Evolutionary conservation across 2,888 invertebrate species (phyloP).

Genomic region (Catocala nupta): DNA sequence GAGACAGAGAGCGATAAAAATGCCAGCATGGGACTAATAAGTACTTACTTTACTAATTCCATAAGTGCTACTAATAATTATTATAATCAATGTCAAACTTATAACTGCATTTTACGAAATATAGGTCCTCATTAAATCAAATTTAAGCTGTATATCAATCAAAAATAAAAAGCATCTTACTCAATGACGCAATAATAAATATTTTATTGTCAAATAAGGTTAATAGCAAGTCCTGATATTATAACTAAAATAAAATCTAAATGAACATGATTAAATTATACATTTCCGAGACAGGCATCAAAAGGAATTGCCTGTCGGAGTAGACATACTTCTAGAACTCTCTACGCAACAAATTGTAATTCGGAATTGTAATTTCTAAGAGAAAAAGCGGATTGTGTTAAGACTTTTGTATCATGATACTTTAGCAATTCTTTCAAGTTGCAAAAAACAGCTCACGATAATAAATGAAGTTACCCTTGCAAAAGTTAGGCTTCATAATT

Average conservation of each 20-base stretch:
- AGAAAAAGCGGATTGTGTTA: slow-evolving; percentile 26
- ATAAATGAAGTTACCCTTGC: slow-evolving; percentile 24
- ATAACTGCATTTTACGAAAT: too few relatives aligned
- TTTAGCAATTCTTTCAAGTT: slow-evolving; percentile 13
- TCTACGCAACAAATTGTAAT: slow-evolving; percentile 31
- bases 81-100: too few relatives aligned
- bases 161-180: too few relatives aligned
- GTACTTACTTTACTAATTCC: too few relatives aligned
- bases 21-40: background rate
- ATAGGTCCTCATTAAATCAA: too few relatives aligned
- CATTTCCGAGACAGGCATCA: slow-evolving; percentile 28
- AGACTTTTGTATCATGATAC: slow-evolving; percentile 26
- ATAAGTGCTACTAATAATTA: too few relatives aligned
- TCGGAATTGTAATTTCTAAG: slow-evolving; percentile 39
- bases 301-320: slow-evolving; percentile 22
- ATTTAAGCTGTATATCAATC: too few relatives aligned
- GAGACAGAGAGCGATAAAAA: too few relatives aligned
- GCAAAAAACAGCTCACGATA: slow-evolving; percentile 16
- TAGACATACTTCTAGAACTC: slow-evolving; percentile 19
- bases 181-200: too few relatives aligned
- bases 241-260: slow-evolving; percentile 11
- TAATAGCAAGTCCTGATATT: slow-evolving; percentile 2
- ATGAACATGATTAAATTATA: slow-evolving; percentile 31
- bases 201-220: background rate
- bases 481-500: slow-evolving; percentile 30